Percentiles rank a stretch among this genome's conserved stretches.
Conservation (phyloP, 64 coral and sea anemone species). For the Dendronephthya gigantea region DNA sequence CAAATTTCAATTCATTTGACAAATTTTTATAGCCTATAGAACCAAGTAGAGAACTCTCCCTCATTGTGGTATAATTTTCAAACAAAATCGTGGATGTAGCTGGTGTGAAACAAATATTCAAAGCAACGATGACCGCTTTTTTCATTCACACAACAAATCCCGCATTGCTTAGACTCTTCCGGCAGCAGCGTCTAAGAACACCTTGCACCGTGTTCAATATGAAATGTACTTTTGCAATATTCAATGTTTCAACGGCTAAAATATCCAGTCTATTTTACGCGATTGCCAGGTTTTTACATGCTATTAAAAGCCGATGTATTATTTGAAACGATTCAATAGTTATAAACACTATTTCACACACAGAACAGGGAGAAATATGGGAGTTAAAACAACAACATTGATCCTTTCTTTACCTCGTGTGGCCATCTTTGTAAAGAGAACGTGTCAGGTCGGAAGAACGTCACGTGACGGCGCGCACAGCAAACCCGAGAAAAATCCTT, state of each 20-base stretch:
- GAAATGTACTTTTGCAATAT: too few species aligned
- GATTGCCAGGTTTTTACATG: background rate
- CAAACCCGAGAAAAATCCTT: too few species aligned
- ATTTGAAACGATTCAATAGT: background rate
- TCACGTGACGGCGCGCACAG: background rate
- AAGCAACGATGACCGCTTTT: background rate
- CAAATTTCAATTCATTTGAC: too few species aligned
- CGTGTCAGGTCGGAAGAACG: background rate
- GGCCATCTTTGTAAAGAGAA: slow-evolving; percentile 8
- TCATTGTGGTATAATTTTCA: too few species aligned
- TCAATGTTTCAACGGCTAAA: background rate
- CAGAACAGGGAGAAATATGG: background rate
- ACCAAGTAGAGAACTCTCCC: too few species aligned
- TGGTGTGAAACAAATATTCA: too few species aligned
- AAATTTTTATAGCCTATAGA: too few species aligned
- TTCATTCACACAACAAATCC: background rate
- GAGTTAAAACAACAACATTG: background rate
- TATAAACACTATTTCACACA: background rate
- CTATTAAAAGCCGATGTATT: background rate
- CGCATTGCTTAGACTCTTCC: too few species aligned
- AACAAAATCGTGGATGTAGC: too few species aligned
- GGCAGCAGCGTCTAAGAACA: too few species aligned
- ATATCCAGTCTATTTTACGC: background rate
- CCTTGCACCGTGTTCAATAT: too few species aligned
- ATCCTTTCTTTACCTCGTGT: background rate